Base-by-base conservation (phyloP, 2,113 vertebrate species). In the Typhlomys cinereus region DNA sequence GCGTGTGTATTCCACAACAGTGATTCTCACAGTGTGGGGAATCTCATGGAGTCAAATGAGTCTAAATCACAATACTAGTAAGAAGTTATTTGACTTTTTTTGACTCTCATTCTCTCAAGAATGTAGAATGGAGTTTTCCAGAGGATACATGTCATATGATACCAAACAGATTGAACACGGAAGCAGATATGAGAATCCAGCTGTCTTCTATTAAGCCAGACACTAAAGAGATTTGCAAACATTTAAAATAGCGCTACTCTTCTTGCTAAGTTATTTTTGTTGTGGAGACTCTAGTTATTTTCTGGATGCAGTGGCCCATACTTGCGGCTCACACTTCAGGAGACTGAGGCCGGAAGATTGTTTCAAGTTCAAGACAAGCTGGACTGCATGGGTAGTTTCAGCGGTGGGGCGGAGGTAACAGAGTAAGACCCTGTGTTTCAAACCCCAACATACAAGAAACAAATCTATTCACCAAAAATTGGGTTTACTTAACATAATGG, bases 191-290 rank as follows among this genome's bases (percentile, higher is more conserved):
- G 70, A 74, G 7, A 44, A 88, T 81, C 90, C 62, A 93, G 54
- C 75, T 94, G 84, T 78, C 87, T 95, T 90, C 74, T 76, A 82
- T 94, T 88, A 91, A 88, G 41, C 64, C 48, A 92, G 39, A 76
- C 9, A 85, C 62, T 91, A 82, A 89, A 93, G 48, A 92, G 79
- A 91, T 69, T 88, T 88, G 67, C 62, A 88, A 92, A 90, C 92
- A 90, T 85, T 15, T 88, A 85, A 70, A 96, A 85, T 25, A 69
- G 34, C 64, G 66, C 50, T 52, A 80, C 39, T 90, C 67, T 89
- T 89, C 52, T 88, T 78, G 84, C 36, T 78, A 76, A 73, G 89
- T 69, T 73, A 39, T 90, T 71, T 90, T 88, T 69, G 50, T 54
- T 86, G 82, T 91, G 84, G 44, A 78, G 92, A 94, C 78, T 44